phyloP scores from a whole-genome alignment of 2,113 vertebrate species.

The Eidolon helvum region DNA sequence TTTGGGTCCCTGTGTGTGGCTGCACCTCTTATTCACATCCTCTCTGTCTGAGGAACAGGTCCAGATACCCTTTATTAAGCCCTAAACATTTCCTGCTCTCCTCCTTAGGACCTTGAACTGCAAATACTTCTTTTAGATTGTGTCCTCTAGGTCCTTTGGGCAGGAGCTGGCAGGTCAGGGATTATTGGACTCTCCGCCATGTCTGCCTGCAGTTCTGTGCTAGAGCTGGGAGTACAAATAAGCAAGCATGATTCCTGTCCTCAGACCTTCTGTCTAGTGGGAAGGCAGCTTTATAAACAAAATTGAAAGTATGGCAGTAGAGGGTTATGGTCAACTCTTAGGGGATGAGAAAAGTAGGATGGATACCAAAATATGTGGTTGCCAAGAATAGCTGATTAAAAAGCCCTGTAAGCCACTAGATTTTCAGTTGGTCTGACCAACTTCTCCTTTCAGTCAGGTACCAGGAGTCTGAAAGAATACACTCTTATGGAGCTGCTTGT shows the following conservation, averaged over 20 bases:
- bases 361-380: neutral
- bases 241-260: neutral
- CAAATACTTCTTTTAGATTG: constrained; percentile 8
- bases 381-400: neutral
- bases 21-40: neutral
- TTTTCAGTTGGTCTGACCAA: constrained; percentile 24
- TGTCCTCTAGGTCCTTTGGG: neutral
- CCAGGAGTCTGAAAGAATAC: constrained; percentile 92
- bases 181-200: neutral
- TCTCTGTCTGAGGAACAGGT: neutral
- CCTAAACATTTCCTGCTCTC: neutral
- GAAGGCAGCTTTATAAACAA: neutral
- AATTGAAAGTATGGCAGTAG: neutral
- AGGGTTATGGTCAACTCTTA: neutral
- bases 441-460: constrained; percentile 89
- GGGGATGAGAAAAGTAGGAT: neutral
- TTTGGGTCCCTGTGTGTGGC: neutral
- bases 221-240: neutral
- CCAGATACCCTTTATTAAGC: neutral
- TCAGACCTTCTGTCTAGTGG: neutral
- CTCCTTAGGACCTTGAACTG: neutral
- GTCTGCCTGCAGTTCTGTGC: neutral
- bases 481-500: constrained; percentile 97
- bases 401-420: neutral
- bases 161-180: neutral